A percentile compares a stretch with the other conserved stretches of the same genome.
phyloP scores from a whole-genome alignment of 2,888 invertebrate species.

The Griposia aprilina region DNA sequence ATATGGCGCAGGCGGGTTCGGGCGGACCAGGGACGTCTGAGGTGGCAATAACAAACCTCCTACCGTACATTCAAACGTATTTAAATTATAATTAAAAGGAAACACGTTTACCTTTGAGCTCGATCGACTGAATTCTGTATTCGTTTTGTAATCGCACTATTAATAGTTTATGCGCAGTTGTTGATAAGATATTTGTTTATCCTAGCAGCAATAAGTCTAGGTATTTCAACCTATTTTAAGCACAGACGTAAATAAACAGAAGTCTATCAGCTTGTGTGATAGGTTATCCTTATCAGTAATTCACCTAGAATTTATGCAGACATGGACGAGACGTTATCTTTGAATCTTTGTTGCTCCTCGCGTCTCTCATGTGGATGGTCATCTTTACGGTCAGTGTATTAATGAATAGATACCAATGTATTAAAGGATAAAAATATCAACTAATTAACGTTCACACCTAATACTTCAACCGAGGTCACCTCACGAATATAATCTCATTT shows the following conservation, averaged over 20 bases:
- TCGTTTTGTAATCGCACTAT: slow-evolving; percentile 10
- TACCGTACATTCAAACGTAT: slow-evolving; percentile 66
- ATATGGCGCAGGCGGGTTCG: slow-evolving; percentile 82
- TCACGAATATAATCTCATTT: neutral
- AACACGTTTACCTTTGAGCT: slow-evolving; percentile 23
- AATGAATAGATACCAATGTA: neutral
- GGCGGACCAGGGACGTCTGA: slow-evolving; percentile 82
- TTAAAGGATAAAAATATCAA: neutral
- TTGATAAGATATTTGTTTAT: slow-evolving; percentile 28
- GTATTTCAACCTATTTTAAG: slow-evolving; percentile 14
- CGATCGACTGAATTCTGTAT: neutral
- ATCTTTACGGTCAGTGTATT: slow-evolving; percentile 7
- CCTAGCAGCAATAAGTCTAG: slow-evolving; percentile 11
- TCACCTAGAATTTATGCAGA: slow-evolving; percentile 39
- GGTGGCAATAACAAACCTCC: slow-evolving; percentile 86
- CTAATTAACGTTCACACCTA: neutral
- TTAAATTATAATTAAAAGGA: slow-evolving; percentile 31
- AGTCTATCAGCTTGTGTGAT: slow-evolving; percentile 36
- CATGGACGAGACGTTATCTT: slow-evolving; percentile 28
- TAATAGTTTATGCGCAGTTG: slow-evolving; percentile 17
- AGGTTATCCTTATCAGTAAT: slow-evolving; percentile 54
- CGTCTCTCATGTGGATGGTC: slow-evolving; percentile 1
- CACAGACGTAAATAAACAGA: slow-evolving; percentile 35
- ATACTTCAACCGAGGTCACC: neutral
- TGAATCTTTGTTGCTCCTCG: slow-evolving; percentile 14